Evolutionary conservation across 2,797 vertebrate species (phyloP), one percentile per base, ranked within the genome.

Genomic region (Onychomys leucogaster): DNA sequence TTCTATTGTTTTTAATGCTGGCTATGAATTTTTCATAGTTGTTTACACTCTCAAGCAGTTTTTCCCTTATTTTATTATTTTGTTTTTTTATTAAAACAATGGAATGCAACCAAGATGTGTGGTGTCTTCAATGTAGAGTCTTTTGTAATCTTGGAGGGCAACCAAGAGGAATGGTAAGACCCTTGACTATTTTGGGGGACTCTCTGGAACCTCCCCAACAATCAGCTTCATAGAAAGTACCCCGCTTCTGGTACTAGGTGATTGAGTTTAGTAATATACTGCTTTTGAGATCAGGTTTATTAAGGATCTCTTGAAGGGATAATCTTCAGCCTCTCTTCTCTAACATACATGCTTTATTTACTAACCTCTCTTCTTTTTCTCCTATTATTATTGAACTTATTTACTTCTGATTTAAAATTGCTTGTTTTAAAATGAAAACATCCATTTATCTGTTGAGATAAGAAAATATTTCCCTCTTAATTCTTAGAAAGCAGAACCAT

Each of bases 401-500:
- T 81, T 83, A 52, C 5, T 37, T 92, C 49, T 49, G 10, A 65
- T 37, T 94, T 76, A 80, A 19, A 69, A 17, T 65, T 59, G 6
- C 16, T 92, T 49, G 27, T n/a, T 81, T 88, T 85, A 95, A 75
- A 89, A 29, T 61, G 37, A 78, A 90, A 90, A 12, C 21, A 88
- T 71, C 16, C 65, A 46, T 12, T 52, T 92, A 86, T 34, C 59
- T 76, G 5, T 89, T 91, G 49, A 41, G 67, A 57, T 75, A 73
- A 21, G 75, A 23, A 73, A 78, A n/a, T 1, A n/a, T 49, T 34
- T 86, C 29, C 16, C 46, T 11, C 32, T 73, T 52, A 67, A 25
- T 83, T 89, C 61, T 75, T 27, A 37, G 21, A 87, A 29, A n/a
- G 86, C 23, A 21, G 69, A 63, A 65, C 67, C 32, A n/a, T 67